These are phyloP conservation scores for Hymenopus coronatus DNA, from an alignment of 2,888 invertebrate genomes.

Conservation along the genomic window DNA sequence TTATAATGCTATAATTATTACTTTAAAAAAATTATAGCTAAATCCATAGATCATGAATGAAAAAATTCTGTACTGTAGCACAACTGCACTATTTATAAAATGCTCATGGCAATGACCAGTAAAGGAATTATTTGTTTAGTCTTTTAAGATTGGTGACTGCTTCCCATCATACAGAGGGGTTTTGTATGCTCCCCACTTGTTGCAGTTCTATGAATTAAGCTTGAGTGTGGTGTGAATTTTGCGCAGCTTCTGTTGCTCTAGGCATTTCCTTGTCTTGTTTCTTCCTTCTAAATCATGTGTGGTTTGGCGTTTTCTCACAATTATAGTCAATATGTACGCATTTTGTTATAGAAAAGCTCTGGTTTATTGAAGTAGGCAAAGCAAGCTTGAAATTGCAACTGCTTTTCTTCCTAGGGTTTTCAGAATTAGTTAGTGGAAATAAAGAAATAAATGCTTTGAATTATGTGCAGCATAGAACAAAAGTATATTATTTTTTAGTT, in stretches of 20 bases:
- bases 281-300: background rate
- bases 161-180: background rate
- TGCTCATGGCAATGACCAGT: background rate
- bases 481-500: conserved; percentile 30
- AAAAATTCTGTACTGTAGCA: too few species aligned
- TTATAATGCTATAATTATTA: too few species aligned
- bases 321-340: background rate
- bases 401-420: background rate
- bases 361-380: background rate
- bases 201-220: background rate
- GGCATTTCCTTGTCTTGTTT: background rate
- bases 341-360: background rate
- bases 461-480: background rate
- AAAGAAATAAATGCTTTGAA: background rate
- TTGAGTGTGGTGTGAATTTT: conserved; percentile 10
- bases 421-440: background rate
- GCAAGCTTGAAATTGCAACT: background rate
- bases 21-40: too few species aligned
- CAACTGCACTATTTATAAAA: background rate
- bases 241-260: background rate
- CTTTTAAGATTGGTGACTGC: background rate
- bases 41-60: too few species aligned
- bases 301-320: background rate
- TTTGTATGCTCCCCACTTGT: background rate
- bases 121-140: background rate